A percentile compares a stretch with the other conserved stretches of the same genome.
Conservation (phyloP, 2,888 invertebrate species). For the Selenia dentaria region DNA sequence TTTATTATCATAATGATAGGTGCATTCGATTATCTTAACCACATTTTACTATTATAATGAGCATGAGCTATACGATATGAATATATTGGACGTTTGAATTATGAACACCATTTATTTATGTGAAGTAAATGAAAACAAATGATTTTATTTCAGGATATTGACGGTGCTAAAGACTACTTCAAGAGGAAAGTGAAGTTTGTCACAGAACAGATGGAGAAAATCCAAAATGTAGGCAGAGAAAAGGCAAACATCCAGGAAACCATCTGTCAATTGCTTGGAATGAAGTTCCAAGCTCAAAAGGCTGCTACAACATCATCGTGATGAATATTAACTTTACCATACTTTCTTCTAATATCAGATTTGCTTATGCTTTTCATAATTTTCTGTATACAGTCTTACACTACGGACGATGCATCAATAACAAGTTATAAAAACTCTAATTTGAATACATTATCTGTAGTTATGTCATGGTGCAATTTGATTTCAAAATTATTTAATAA, state of each 20-base stretch:
- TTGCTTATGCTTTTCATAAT: conserved; percentile 2
- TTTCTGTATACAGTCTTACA: not conserved
- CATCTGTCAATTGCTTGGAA: conserved; percentile 88
- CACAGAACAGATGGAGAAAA: conserved; percentile 97
- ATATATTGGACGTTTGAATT: too few relatives aligned
- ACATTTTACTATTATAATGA: too few relatives aligned
- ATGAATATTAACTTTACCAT: conserved; percentile 19
- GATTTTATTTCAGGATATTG: conserved; percentile 87
- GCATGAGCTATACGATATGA: too few relatives aligned
- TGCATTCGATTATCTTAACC: too few relatives aligned
- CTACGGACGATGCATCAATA: too few relatives aligned
- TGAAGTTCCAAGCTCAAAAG: conserved; percentile 77
- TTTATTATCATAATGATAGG: too few relatives aligned
- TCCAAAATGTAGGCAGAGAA: conserved; percentile 92
- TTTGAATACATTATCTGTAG: too few relatives aligned
- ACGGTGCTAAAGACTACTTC: conserved; percentile 95
- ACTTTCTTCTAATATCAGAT: conserved; percentile 20
- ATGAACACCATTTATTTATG: too few relatives aligned
- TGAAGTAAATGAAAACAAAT: too few relatives aligned
- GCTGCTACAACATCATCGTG: conserved; percentile 26
- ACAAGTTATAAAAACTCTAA: too few relatives aligned
- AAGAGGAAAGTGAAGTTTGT: conserved; percentile 95
- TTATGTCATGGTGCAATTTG: too few relatives aligned
- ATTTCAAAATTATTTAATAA: too few relatives aligned
- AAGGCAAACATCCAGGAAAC: conserved; percentile 88